A percentile compares a stretch with the other conserved stretches of the same genome.
These are phyloP conservation scores for Ormyrus labotus DNA, from an alignment of 2,888 invertebrate genomes.

Conservation along the genomic window DNA sequence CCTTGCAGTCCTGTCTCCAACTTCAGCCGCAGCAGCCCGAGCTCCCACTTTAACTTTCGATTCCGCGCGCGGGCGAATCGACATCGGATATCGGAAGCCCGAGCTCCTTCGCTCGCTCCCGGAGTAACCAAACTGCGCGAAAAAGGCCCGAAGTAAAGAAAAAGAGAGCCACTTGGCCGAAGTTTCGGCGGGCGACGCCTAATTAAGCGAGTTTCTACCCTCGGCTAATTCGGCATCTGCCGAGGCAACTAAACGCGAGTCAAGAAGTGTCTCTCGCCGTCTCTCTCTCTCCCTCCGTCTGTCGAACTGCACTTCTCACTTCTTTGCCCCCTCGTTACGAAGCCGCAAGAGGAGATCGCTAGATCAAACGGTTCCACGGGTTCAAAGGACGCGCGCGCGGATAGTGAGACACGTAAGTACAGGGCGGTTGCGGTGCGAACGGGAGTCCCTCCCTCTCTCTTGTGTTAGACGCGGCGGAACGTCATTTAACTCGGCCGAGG, in stretches of 20 bases:
- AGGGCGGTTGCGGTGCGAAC: neutral
- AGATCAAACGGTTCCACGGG: slow-evolving; percentile 34
- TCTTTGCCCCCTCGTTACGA: neutral
- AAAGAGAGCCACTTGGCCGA: neutral
- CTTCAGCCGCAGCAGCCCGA: slow-evolving; percentile 13
- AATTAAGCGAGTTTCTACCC: slow-evolving; percentile 37
- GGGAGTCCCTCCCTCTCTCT: neutral
- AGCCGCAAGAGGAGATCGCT: neutral
- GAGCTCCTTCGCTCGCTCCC: neutral
- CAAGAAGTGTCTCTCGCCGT: neutral
- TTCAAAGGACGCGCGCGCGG: slow-evolving; percentile 29
- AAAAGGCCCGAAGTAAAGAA: neutral
- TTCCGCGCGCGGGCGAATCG: slow-evolving; percentile 15
- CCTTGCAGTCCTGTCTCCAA: slow-evolving; percentile 2
- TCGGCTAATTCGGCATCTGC: slow-evolving; percentile 25
- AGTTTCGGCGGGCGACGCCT: neutral
- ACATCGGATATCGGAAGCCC: slow-evolving; percentile 30
- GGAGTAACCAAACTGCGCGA: slow-evolving; percentile 26
- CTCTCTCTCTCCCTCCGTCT: too few species aligned
- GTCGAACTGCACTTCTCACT: neutral
- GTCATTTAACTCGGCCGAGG: slow-evolving; percentile 36
- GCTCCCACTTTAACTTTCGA: slow-evolving; percentile 23
- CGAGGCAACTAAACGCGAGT: neutral
- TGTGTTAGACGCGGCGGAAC: neutral
- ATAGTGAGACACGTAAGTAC: slow-evolving; percentile 26